Conservation (phyloP, 2,113 vertebrate genomes). For the Ailurus styani region DNA sequence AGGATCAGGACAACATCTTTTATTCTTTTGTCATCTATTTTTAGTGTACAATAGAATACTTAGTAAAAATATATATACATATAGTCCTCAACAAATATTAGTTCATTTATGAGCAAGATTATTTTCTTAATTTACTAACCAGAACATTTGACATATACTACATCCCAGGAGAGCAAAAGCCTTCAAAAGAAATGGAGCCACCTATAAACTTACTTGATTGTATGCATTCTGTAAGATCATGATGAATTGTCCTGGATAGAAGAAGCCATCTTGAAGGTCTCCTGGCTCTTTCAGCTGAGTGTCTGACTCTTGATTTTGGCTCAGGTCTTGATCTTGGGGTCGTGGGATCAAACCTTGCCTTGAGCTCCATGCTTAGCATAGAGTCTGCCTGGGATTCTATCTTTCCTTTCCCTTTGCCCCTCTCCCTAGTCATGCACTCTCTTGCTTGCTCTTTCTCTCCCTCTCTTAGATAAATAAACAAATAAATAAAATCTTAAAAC, state of each 20-base stretch:
- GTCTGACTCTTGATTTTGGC: not conserved
- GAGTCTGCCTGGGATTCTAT: not conserved
- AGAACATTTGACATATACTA: not conserved
- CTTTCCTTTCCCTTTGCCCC: not conserved
- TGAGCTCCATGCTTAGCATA: not conserved
- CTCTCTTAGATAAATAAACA: not conserved
- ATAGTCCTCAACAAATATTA: not conserved
- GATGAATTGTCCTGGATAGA: not conserved
- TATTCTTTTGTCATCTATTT: not conserved
- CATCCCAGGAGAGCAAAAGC: not conserved
- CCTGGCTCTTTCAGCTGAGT: not conserved
- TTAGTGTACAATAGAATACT: not conserved
- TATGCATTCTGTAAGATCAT: not conserved
- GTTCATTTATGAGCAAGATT: not conserved
- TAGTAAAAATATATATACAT: not conserved
- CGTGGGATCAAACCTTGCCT: not conserved
- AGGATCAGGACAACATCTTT: not conserved
- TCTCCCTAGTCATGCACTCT: not conserved
- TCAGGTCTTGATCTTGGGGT: not conserved
- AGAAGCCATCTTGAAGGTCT: not conserved
- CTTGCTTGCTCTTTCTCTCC: not conserved
- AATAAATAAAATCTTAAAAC: not conserved
- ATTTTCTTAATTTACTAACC: not conserved
- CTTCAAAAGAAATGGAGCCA: not conserved
- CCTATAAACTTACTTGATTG: not conserved